These are phyloP conservation scores for Dendrolimus punctatus DNA, from an alignment of 1,140 invertebrate genomes.

Conservation along the genomic window DNA sequence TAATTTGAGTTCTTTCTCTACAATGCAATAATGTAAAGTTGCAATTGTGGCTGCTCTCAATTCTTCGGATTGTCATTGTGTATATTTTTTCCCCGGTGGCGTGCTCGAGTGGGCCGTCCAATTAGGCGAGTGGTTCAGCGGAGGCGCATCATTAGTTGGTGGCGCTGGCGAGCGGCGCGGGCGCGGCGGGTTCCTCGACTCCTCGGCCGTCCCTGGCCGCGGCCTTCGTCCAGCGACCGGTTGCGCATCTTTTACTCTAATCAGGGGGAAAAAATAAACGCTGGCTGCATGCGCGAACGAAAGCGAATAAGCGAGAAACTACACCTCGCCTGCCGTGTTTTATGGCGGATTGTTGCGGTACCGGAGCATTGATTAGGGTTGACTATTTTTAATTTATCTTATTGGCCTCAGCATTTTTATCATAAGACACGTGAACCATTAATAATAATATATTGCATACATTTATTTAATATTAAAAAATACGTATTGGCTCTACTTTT, in stretches of 20 bases:
- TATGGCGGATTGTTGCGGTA: conserved; percentile 59
- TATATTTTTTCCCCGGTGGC: conserved; percentile 50
- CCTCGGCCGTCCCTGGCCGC: conserved; percentile 37
- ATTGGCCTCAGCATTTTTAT: neutral
- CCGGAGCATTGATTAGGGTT: conserved; percentile 28
- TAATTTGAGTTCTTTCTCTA: no score
- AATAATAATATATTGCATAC: neutral
- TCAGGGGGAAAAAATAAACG: conserved; percentile 62
- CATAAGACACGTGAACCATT: neutral
- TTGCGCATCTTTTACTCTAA: conserved; percentile 67
- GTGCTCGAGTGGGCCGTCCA: conserved; percentile 44
- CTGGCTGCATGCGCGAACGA: conserved; percentile 51
- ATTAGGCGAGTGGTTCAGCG: conserved; percentile 55
- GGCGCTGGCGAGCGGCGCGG: conserved; percentile 24
- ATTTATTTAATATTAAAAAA: neutral
- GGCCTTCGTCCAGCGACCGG: conserved; percentile 60
- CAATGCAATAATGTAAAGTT: no score
- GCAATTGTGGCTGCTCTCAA: conserved; percentile 30
- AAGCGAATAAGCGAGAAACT: conserved; percentile 58
- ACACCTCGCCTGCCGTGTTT: conserved; percentile 47
- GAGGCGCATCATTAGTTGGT: conserved; percentile 56
- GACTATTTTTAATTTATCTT: conserved; percentile 5
- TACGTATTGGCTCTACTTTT: no score
- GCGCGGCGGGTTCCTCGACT: conserved; percentile 30
- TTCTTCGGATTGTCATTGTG: conserved; percentile 30